phyloP scores from a whole-genome alignment of 2,888 invertebrate species.

The Steromphala cineraria region DNA sequence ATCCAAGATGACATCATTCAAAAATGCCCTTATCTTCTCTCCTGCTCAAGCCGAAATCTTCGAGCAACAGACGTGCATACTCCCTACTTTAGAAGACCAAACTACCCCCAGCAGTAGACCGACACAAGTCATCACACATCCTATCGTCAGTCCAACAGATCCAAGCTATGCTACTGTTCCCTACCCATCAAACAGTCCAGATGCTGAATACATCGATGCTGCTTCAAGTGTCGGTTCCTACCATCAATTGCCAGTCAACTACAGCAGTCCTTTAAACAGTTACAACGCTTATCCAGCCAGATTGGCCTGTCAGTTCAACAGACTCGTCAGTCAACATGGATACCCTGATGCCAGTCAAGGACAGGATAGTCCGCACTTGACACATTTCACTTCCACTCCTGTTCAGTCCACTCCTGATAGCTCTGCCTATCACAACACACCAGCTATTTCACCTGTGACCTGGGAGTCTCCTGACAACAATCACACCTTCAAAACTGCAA shows the following conservation, averaged over 20 bases:
- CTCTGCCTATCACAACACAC: neutral
- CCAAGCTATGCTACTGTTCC: no score
- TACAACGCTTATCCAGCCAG: neutral
- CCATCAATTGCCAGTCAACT: no score
- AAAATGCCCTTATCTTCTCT: constrained; percentile 29
- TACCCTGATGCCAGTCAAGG: neutral
- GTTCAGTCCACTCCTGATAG: neutral
- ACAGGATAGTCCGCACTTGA: neutral
- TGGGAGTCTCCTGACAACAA: neutral
- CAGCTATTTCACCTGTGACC: neutral
- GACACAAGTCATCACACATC: no score
- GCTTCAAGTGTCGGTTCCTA: neutral
- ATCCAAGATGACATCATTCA: constrained; percentile 46
- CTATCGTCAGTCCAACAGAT: no score
- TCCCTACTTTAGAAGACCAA: constrained; percentile 22
- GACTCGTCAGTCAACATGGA: neutral
- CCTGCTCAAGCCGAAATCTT: constrained; percentile 42
- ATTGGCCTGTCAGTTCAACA: no score
- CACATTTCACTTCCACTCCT: neutral
- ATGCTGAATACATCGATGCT: no score
- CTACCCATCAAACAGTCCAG: no score
- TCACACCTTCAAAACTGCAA: neutral
- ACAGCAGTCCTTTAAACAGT: no score
- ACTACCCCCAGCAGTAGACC: no score
- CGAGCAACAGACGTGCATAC: constrained; percentile 42